Base-by-base conservation (phyloP, 2,113 vertebrate genomes). In the Mionectes macconnelli region DNA sequence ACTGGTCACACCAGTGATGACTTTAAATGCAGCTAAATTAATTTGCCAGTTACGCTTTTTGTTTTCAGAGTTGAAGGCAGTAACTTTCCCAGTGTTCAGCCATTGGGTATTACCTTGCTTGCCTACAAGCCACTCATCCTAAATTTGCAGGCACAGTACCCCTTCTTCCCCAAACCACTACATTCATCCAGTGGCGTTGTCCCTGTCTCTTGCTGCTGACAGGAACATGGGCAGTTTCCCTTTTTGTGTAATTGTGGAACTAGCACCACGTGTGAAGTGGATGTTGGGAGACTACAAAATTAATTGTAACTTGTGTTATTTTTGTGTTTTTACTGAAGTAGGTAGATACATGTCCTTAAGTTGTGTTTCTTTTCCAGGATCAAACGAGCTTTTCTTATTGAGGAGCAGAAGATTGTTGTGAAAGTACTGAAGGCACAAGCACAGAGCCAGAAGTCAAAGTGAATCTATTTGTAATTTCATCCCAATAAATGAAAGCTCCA, bases 361-460 rank as follows among this genome's bases (percentile, higher is more conserved):
- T 7, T 42, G 16, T 47, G 75, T 37, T 79, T 42, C 37, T 85
- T 78, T 93, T 93, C 14, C 91, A 99, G 99, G 98, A 99, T 99
- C 98, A 99, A 99, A 97, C 98, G 99, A 75, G 99, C 99, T 97
- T 99, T 99, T 97, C 98, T 99, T 84, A 99, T 99, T 84, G 99
- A 99, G 96, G 99, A 99, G 97, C 99, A 99, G 99, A 99, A 99
- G 98, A 99, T 99, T 1, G 99, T 99, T 17, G 99, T 99, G 95
- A 99, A 99, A 97, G 99, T 99, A 79, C 98, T 99, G 72, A 99
- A 99, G 98, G 99, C 99, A 92, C 99, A 99, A 97, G 99, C 99
- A 98, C 99, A 99, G 97, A 99, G 99, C 98, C 99, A 99, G 97
- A 99, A 99, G 97, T 97, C 99, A 15, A 99, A 99, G 97, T 99